Percentiles rank a stretch among this genome's conserved stretches.
Conservation (phyloP, 2,888 invertebrate species). For the Hoplodrina blanda region DNA sequence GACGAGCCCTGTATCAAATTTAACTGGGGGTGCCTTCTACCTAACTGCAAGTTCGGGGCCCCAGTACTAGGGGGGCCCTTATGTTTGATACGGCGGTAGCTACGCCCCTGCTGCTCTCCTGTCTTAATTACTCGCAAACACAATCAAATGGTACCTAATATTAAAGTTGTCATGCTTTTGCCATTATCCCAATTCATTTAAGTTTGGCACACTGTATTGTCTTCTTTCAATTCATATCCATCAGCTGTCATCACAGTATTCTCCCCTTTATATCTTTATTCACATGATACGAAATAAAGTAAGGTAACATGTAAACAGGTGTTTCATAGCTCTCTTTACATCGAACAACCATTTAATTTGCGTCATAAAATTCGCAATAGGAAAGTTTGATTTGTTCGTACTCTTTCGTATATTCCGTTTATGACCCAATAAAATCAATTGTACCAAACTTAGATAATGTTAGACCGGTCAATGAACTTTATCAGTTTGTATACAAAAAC, state of each 20-base stretch:
- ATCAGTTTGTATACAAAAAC: constrained; percentile 57
- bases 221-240: background rate
- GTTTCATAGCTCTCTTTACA: constrained; percentile 15
- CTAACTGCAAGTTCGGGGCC: no score
- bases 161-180: background rate
- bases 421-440: constrained; percentile 44
- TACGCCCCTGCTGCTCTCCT: no score
- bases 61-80: no score
- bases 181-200: background rate
- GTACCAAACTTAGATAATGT: constrained; percentile 33
- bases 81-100: no score
- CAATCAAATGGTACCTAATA: background rate
- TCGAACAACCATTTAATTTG: constrained; percentile 8
- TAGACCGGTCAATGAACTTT: constrained; percentile 55
- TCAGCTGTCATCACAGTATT: background rate
- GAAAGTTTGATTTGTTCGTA: constrained; percentile 10
- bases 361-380: constrained; percentile 33
- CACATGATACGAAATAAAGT: background rate
- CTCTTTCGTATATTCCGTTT: constrained; percentile 22
- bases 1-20: no score
- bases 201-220: background rate
- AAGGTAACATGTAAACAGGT: constrained; percentile 30
- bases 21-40: no score
- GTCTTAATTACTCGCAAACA: background rate
- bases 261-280: background rate